Base-by-base conservation (phyloP, 1,140 invertebrate genomes). In the Oedothorax gibbosus region DNA sequence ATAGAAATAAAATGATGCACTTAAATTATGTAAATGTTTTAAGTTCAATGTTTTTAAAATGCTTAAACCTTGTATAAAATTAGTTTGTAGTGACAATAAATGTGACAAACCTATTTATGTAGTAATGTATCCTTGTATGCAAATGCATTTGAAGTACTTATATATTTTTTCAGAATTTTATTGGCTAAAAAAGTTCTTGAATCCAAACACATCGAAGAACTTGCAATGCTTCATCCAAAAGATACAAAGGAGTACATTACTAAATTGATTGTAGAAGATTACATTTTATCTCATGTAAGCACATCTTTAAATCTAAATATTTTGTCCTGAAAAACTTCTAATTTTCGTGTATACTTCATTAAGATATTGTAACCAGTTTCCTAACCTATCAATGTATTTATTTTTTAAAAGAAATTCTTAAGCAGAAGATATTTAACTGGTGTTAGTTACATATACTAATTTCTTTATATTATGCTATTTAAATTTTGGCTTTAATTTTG, bases 221-320 rank as follows among this genome's bases (percentile, higher is more conserved):
- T 95, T 86, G 95, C 94, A 0, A 97, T 98, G 96, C 93, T 97
- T 86, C 94, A 95, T 2, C 93, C 94, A 18, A 97, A 97, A 89
- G 96, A 97, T 90, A 94, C 95, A 0, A 97, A 97, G 89, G 92
- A 94, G 69, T 88, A 96, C 6, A 94, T 95, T 0, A 97, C 96
- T 89, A 93, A 92, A 87, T 90, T 98, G 79, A 90, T 96, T 54
- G 93, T 95, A 89, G 94, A 96, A 88, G 94, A 95, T 89, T 96
- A 96, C 88, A 91, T 97, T 15, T 92, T 93, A 82, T 90, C 78
- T 53, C 85, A 86, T 51, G 85, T 86, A 86, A 51, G 72, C 69
- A 51, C 54, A 56, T 7, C 18, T 69, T 18, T 18, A 20, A 7
- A 12, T 69, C 11, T n/a, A 3, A 20, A 69, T n/a, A 3, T 11